A percentile compares a stretch with the other conserved stretches of the same genome.
phyloP scores from a whole-genome alignment of 37 sponge, comb jelly and placozoan genomes.

The Spongilla lacustris region DNA sequence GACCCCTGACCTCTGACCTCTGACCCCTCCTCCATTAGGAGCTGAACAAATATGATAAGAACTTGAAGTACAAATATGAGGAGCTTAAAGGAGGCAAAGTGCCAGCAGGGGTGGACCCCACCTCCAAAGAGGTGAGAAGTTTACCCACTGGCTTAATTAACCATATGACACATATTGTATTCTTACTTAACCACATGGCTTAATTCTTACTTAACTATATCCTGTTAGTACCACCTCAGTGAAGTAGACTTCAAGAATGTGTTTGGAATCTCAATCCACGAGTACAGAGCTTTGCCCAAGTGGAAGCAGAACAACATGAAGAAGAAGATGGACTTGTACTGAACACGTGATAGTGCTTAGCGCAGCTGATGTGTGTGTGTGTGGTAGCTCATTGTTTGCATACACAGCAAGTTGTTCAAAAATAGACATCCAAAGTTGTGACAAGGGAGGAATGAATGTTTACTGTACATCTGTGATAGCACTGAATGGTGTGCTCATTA shows the following conservation, averaged over 20 bases:
- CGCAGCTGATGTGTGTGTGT: not conserved
- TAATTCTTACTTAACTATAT: not conserved
- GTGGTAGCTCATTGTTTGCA: not conserved
- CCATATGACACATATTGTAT: no score
- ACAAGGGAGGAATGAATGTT: not conserved
- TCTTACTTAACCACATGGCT: not conserved
- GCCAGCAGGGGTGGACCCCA: conserved; percentile 83
- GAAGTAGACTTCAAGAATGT: conserved; percentile 79
- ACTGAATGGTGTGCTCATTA: not conserved
- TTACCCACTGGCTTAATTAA: not conserved
- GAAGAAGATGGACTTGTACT: conserved; percentile 82
- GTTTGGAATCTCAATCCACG: conserved; percentile 74
- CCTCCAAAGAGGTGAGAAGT: conserved; percentile 76
- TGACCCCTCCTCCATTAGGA: not conserved
- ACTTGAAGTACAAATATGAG: conserved; percentile 26
- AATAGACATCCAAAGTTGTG: not conserved
- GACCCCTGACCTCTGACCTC: not conserved
- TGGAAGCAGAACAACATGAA: conserved; percentile 92
- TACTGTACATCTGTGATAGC: not conserved
- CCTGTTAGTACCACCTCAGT: conserved; percentile 32
- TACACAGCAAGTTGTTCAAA: not conserved
- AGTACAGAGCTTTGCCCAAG: conserved; percentile 79
- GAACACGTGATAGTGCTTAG: not conserved
- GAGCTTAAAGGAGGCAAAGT: conserved; percentile 39
- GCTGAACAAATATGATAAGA: conserved; percentile 42